These are phyloP conservation scores for Enteromius fasciolatus DNA, from an alignment of 2,797 vertebrate species.

Conservation along the genomic window DNA sequence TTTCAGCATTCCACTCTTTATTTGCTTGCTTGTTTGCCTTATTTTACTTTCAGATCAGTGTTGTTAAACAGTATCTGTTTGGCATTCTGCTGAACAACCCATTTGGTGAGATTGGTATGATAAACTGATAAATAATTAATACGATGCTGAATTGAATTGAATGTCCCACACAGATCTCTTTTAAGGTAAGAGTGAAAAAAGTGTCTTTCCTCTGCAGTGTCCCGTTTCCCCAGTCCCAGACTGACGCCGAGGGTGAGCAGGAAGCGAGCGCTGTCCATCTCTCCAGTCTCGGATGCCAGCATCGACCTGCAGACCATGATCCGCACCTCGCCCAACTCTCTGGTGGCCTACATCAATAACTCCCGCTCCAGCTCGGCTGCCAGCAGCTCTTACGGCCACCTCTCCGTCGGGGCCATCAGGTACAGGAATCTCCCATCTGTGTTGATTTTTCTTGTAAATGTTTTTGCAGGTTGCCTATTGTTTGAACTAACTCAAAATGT, in stretches of 20 bases:
- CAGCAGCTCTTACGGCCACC: conserved; percentile 92
- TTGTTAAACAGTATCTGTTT: conserved; percentile 80
- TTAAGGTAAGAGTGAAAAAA: conserved; percentile 2
- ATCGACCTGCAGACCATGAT: conserved; percentile 98
- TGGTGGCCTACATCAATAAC: conserved; percentile 97
- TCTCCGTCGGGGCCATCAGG: conserved; percentile 90
- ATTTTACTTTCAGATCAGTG: conserved; percentile 79
- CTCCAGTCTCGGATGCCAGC: conserved; percentile 91
- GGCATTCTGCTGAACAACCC: conserved; percentile 69
- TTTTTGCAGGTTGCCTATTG: conserved; percentile 5
- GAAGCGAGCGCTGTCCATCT: conserved; percentile 91
- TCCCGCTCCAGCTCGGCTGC: conserved; percentile 92
- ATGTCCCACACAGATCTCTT: background rate
- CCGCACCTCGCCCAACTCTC: conserved; percentile 92
- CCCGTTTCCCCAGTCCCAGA: conserved; percentile 90
- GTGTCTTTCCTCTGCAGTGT: conserved; percentile 75
- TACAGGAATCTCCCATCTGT: conserved; percentile 62
- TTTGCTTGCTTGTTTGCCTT: conserved; percentile 68
- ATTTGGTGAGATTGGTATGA: conserved; percentile 76
- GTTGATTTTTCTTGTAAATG: conserved; percentile 11
- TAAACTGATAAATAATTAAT: conserved; percentile 76
- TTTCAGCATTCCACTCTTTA: conserved; percentile 60
- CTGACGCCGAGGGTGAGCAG: conserved; percentile 89
- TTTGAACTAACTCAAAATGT: conserved; percentile 26
- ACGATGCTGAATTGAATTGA: conserved; percentile 55